phyloP scores from a whole-genome alignment of 2,888 invertebrate genomes.

The Meganola albula region DNA sequence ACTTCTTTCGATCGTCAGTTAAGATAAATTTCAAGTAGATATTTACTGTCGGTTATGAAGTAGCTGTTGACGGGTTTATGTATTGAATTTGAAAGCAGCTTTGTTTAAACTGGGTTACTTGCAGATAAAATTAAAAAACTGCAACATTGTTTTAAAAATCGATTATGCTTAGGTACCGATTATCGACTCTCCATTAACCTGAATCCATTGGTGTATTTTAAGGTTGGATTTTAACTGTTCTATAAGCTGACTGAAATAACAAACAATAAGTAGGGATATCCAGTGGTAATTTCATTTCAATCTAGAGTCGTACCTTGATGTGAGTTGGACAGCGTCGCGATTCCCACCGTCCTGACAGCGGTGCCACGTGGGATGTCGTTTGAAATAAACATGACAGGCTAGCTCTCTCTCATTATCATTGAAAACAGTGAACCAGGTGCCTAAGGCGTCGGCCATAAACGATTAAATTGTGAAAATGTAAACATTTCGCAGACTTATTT shows the following conservation, averaged over 20 bases:
- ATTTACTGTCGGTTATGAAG: too few species aligned
- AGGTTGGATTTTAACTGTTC: too few species aligned
- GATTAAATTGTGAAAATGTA: conserved; percentile 3
- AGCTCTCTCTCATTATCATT: conserved; percentile 45
- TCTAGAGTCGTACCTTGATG: too few species aligned
- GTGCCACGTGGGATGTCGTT: conserved; percentile 36
- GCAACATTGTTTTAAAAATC: too few species aligned
- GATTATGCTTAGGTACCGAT: too few species aligned
- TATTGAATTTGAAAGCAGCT: conserved; percentile 9
- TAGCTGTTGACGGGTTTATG: conserved; percentile 16
- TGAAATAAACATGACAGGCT: conserved; percentile 38
- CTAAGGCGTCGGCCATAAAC: conserved; percentile 19
- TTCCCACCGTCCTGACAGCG: conserved; percentile 27
- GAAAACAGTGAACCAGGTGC: conserved; percentile 28
- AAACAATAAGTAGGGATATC: too few species aligned
- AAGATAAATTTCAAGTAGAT: conserved; percentile 15
- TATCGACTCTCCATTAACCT: too few species aligned
- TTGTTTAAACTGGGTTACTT: conserved; percentile 14
- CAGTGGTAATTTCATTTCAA: too few species aligned
- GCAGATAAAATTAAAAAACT: too few species aligned
- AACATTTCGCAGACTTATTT: neutral
- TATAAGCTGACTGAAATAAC: too few species aligned
- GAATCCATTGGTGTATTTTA: too few species aligned
- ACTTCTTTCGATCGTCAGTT: conserved; percentile 12
- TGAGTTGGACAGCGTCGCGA: conserved; percentile 21